Base-by-base conservation (phyloP, 2,797 vertebrate species). In the Lithobates pipiens region DNA sequence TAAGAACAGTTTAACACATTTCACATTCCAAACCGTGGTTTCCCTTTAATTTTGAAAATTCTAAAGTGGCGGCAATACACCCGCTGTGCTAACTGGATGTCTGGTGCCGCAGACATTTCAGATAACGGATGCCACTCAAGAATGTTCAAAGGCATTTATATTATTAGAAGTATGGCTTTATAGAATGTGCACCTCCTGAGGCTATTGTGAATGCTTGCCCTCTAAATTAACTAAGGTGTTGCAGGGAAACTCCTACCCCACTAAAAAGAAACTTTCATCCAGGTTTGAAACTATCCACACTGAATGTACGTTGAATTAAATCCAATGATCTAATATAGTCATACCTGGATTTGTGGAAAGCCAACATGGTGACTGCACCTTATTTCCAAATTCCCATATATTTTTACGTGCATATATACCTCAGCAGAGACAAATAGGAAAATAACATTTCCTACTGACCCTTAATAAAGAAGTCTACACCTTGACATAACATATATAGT, bases 61-160 rank as follows among this genome's bases (percentile, higher is more conserved):
- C 72, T 44, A 54, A 11, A 80, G 39, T 34, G 68, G 27, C 42
- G 5, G 15, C 77, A 34, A n/a, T 36, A 21, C 77, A 23, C 36
- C 68, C 25, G 39, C 77, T 21, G 44, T 34, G 78, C 32, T 54
- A 21, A 50, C 67, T 46, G 23, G 63, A 57, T 50, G 78, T 71
- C 68, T 71, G 68, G 78, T 54, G 78, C 78, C 4, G 65, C 78
- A 71, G 78, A 69, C 32, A 32, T 70, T 15, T 36, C 70, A 54
- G 42, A 80, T 80, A 71, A 73, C 16, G 73, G 80, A 50, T 54
- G 71, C 69, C 71, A 36, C 69, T 82, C 32, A 73, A 82, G 50
- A 73, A 74, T 82, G 69, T 82, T 72, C 50, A 73, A 72, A 82
- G 69, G 25, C 70, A 65, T 73, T 73, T 74, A 16, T 82, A 25